phyloP scores from a whole-genome alignment of 2,888 invertebrate species.

The Dicyrtoma fusca region DNA sequence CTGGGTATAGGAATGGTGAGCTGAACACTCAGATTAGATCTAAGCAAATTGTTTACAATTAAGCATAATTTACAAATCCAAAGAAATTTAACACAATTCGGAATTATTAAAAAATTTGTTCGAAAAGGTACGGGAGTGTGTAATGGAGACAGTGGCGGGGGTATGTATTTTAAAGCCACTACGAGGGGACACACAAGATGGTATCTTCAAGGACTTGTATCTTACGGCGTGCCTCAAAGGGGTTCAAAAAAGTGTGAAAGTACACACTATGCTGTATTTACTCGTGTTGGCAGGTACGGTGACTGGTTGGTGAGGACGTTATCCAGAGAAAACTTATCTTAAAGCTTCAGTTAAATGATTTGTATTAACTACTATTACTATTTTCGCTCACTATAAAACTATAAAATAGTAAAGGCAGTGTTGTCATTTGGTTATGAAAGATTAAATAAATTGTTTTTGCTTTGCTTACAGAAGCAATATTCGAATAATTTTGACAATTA shows the following conservation, averaged over 20 bases:
- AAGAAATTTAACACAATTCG: background rate
- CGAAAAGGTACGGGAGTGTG: conserved; percentile 62
- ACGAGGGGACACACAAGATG: conserved; percentile 58
- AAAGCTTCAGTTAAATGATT: background rate
- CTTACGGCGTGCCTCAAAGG: conserved; percentile 58
- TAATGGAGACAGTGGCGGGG: conserved; percentile 70
- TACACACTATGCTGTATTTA: conserved; percentile 55
- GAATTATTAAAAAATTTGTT: too few species aligned
- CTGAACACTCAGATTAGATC: background rate
- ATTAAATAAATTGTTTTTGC: too few species aligned
- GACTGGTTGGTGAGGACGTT: conserved; percentile 55
- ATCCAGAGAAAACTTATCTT: conserved; percentile 51
- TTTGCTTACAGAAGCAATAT: too few species aligned
- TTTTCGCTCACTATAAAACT: too few species aligned
- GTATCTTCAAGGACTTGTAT: conserved; percentile 62
- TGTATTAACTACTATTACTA: background rate
- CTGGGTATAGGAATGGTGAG: conserved; percentile 53
- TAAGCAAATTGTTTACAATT: background rate
- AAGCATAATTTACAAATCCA: too few species aligned
- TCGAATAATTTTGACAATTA: too few species aligned
- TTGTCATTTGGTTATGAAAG: too few species aligned
- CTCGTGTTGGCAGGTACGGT: conserved; percentile 53
- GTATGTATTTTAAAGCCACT: conserved; percentile 62
- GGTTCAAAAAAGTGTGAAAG: conserved; percentile 51
- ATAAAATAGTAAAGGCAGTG: too few species aligned